Conservation (phyloP, 2,888 invertebrate genomes). For the Beris morrisii region DNA sequence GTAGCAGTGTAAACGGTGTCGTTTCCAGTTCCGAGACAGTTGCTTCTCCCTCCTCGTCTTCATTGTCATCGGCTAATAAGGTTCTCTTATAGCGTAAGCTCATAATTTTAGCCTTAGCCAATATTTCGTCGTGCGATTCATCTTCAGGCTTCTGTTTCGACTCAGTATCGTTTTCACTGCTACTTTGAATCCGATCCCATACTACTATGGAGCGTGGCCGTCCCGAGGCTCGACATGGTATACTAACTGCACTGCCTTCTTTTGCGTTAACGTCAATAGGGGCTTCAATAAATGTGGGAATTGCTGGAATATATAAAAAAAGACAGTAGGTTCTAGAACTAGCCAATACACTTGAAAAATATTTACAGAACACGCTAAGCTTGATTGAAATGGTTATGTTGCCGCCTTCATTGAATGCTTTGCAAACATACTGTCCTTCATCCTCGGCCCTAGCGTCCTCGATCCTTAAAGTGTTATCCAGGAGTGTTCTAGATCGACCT, state of each 20-base stretch:
- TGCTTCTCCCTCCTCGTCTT: conserved; percentile 11
- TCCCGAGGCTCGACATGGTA: conserved; percentile 45
- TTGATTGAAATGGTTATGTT: conserved; percentile 44
- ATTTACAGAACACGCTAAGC: conserved; percentile 44
- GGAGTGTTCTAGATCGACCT: conserved; percentile 44
- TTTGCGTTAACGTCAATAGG: conserved; percentile 43
- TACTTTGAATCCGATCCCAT: conserved; percentile 40
- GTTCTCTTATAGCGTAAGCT: conserved; percentile 43
- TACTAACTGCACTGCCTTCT: conserved; percentile 43
- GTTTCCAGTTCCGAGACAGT: conserved; percentile 31
- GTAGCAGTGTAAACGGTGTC: conserved; percentile 34
- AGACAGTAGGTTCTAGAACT: no score
- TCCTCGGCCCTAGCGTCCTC: conserved; percentile 45
- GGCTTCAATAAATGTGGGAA: conserved; percentile 45
- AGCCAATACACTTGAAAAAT: neutral
- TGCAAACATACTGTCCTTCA: conserved; percentile 44
- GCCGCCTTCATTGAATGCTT: conserved; percentile 45
- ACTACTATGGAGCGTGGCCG: conserved; percentile 42
- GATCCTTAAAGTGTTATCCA: conserved; percentile 45
- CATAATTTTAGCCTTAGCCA: conserved; percentile 46
- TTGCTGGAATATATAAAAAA: conserved; percentile 38
- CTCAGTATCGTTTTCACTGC: conserved; percentile 41
- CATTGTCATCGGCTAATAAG: neutral
- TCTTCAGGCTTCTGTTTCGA: conserved; percentile 49
- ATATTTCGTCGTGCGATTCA: conserved; percentile 46